phyloP scores from a whole-genome alignment of 2,113 vertebrate genomes.

The Bucco capensis region DNA sequence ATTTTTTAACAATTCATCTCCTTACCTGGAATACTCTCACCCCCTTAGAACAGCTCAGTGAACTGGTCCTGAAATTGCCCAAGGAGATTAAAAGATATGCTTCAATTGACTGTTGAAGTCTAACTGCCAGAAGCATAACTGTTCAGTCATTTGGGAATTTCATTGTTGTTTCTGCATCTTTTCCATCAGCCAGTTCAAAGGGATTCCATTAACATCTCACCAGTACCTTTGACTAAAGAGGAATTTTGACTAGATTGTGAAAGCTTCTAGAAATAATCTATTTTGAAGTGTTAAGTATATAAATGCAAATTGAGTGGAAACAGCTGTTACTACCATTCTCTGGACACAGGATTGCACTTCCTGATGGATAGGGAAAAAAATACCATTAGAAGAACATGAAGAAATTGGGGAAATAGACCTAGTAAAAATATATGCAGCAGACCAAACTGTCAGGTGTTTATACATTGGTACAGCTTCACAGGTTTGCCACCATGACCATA shows the following conservation, averaged over 20 bases:
- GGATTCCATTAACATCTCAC: slow-evolving; percentile 11
- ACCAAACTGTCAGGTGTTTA: background rate
- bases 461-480: background rate
- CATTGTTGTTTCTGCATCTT: background rate
- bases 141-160: background rate
- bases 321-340: slow-evolving; percentile 20
- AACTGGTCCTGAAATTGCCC: background rate
- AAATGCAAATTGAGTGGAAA: slow-evolving; percentile 38
- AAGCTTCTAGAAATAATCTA: background rate
- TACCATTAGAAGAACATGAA: background rate
- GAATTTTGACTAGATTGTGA: slow-evolving; percentile 21
- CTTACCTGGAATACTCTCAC: background rate
- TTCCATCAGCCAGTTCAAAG: background rate
- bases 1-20: background rate
- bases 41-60: background rate
- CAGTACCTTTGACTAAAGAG: background rate
- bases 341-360: background rate
- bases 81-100: background rate
- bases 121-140: background rate
- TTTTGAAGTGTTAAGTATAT: background rate
- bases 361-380: background rate
- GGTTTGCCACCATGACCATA: background rate
- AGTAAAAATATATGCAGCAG: background rate
- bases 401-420: background rate
- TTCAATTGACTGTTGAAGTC: background rate